Percentiles rank a stretch among this genome's conserved stretches.
Conservation (phyloP, 1,140 invertebrate genomes). For the Luehdorfia chinensis region DNA sequence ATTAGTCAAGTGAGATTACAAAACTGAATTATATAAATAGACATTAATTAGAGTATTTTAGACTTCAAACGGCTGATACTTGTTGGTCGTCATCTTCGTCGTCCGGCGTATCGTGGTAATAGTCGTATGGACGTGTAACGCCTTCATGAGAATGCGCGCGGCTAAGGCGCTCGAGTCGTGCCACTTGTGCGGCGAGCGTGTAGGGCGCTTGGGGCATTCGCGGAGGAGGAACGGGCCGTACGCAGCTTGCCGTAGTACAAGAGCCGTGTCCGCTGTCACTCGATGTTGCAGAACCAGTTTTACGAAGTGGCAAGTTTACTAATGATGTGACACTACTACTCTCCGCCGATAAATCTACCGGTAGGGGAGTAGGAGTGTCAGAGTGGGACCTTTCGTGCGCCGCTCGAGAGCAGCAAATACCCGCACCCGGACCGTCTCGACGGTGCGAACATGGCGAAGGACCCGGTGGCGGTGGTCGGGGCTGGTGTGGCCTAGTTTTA, state of each 20-base stretch:
- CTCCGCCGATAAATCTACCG: slow-evolving; percentile 94
- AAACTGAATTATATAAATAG: slow-evolving; percentile 70
- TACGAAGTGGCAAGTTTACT: slow-evolving; percentile 91
- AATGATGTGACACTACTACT: slow-evolving; percentile 96
- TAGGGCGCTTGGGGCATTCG: slow-evolving; percentile 85
- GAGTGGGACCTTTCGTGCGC: slow-evolving; percentile 93
- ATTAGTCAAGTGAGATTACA: slow-evolving; percentile 73
- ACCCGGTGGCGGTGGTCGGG: slow-evolving; percentile 80
- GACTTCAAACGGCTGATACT: slow-evolving; percentile 70
- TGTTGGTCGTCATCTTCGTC: slow-evolving; percentile 83
- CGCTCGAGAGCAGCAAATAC: slow-evolving; percentile 65
- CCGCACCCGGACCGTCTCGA: slow-evolving; percentile 79
- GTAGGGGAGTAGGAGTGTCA: slow-evolving; percentile 90
- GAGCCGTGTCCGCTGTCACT: slow-evolving; percentile 92
- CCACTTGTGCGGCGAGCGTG: slow-evolving; percentile 88
- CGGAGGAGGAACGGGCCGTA: slow-evolving; percentile 77
- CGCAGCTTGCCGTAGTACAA: slow-evolving; percentile 76
- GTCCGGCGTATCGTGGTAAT: slow-evolving; percentile 84
- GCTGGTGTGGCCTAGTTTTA: slow-evolving; percentile 92
- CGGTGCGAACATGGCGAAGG: slow-evolving; percentile 82
- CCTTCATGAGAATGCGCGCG: slow-evolving; percentile 92
- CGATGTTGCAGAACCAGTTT: slow-evolving; percentile 91
- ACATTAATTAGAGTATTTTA: slow-evolving; percentile 65
- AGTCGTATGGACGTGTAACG: slow-evolving; percentile 83
- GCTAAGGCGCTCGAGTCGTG: slow-evolving; percentile 84